Percentiles rank a stretch among this genome's conserved stretches.
These are phyloP conservation scores for Conistra vaccinii DNA, from an alignment of 2,888 invertebrate species.

Conservation along the genomic window DNA sequence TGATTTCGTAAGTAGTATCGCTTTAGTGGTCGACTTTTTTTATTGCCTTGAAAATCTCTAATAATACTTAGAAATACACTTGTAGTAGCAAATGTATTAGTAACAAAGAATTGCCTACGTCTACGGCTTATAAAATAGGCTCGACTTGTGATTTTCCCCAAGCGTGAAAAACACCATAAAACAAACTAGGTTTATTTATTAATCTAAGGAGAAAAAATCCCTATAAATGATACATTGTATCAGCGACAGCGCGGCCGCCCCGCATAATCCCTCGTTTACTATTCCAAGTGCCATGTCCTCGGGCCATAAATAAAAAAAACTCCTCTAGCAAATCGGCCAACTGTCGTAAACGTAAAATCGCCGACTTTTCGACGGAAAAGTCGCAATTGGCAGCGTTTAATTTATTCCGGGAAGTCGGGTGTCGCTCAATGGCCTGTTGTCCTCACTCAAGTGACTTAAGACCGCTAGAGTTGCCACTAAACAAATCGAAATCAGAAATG, in stretches of 20 bases:
- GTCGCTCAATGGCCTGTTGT: conserved; percentile 64
- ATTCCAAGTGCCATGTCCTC: conserved; percentile 54
- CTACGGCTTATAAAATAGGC: neutral
- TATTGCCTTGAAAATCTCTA: neutral
- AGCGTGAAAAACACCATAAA: conserved; percentile 13
- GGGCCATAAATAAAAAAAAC: conserved; percentile 60
- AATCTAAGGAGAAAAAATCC: conserved; percentile 1
- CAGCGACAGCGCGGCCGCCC: conserved; percentile 9
- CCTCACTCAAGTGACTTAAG: conserved; percentile 43
- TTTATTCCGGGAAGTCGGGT: conserved; percentile 64
- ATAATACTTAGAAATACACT: neutral
- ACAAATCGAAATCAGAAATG: conserved; percentile 54
- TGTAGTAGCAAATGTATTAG: neutral
- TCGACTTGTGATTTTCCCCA: neutral
- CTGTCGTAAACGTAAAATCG: conserved; percentile 60
- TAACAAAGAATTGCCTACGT: neutral
- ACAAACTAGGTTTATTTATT: conserved; percentile 35
- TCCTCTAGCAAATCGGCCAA: conserved; percentile 46
- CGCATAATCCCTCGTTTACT: conserved; percentile 50
- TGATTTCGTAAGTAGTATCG: neutral
- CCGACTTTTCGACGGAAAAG: conserved; percentile 53
- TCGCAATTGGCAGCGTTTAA: conserved; percentile 63
- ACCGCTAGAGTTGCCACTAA: conserved; percentile 54
- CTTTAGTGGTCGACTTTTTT: neutral
- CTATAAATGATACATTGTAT: conserved; percentile 43